Evolutionary conservation across 92 coral and sea anemone species (phyloP).

Genomic region (Plumapathes pennacea): DNA sequence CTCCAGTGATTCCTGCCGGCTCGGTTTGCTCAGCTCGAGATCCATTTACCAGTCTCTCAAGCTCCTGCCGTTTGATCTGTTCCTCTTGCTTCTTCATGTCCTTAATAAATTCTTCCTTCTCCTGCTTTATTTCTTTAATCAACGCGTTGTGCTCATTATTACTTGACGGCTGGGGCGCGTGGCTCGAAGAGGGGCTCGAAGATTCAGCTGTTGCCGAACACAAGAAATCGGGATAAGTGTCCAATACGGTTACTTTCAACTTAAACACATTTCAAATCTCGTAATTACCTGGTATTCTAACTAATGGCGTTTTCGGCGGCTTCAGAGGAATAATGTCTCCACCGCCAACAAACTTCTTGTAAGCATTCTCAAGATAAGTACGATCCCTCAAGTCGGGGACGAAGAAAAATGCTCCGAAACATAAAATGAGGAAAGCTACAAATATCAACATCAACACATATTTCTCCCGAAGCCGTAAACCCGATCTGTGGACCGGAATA

Average conservation of each 20-base stretch:
- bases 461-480: constrained; percentile 94
- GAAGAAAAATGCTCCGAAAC: constrained; percentile 98
- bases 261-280: too few relatives aligned
- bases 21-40: constrained; percentile 40
- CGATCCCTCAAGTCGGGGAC: constrained; percentile 90
- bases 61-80: constrained; percentile 48
- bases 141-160: constrained; percentile 62
- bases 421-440: constrained; percentile 82
- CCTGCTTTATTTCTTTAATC: constrained; percentile 71
- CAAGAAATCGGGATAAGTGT: not conserved
- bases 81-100: constrained; percentile 68
- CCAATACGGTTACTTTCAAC: too few relatives aligned
- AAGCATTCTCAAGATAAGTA: constrained; percentile 80
- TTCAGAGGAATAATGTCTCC: constrained; percentile 76
- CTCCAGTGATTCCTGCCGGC: constrained; percentile 56
- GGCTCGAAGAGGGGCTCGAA: too few relatives aligned
- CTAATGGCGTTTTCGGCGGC: constrained; percentile 77
- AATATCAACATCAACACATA: constrained; percentile 90
- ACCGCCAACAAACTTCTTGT: constrained; percentile 77
- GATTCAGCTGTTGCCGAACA: too few relatives aligned
- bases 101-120: constrained; percentile 74
- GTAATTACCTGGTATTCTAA: constrained; percentile 51
- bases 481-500: constrained; percentile 75
- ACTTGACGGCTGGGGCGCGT: too few relatives aligned
- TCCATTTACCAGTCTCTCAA: constrained; percentile 64